Conservation (phyloP, 2,797 vertebrate genomes). For the Jordanella pulchra region DNA sequence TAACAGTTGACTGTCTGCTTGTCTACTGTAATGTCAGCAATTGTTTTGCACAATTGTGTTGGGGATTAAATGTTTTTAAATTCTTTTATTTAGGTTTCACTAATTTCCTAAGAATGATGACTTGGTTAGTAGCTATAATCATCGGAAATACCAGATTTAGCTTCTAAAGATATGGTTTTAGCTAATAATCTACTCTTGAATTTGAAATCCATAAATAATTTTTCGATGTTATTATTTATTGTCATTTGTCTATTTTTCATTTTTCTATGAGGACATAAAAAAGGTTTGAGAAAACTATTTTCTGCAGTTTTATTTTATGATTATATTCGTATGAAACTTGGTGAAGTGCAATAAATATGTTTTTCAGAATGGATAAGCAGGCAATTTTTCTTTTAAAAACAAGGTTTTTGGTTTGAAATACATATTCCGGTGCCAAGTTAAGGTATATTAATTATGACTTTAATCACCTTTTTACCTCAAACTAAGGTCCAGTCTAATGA, state of each 20-base stretch:
- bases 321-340: background rate
- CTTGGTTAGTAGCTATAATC: background rate
- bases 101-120: background rate
- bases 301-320: background rate
- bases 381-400: background rate
- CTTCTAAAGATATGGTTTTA: background rate
- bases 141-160: background rate
- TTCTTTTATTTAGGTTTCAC: background rate
- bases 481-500: background rate
- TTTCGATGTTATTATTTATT: too few relatives aligned
- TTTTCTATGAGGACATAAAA: too few relatives aligned
- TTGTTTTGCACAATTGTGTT: too few relatives aligned
- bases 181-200: background rate
- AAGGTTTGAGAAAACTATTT: background rate
- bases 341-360: background rate
- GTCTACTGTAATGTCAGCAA: background rate
- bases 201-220: background rate
- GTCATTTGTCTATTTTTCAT: too few relatives aligned
- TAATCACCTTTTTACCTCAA: background rate
- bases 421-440: background rate
- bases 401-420: background rate
- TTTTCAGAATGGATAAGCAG: background rate
- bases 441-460: background rate
- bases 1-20: background rate
- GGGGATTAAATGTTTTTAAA: background rate